A percentile compares a stretch with the other conserved stretches of the same genome.
Evolutionary conservation across 2,797 vertebrate species (phyloP).

Genomic region (Podarcis lilfordi): DNA sequence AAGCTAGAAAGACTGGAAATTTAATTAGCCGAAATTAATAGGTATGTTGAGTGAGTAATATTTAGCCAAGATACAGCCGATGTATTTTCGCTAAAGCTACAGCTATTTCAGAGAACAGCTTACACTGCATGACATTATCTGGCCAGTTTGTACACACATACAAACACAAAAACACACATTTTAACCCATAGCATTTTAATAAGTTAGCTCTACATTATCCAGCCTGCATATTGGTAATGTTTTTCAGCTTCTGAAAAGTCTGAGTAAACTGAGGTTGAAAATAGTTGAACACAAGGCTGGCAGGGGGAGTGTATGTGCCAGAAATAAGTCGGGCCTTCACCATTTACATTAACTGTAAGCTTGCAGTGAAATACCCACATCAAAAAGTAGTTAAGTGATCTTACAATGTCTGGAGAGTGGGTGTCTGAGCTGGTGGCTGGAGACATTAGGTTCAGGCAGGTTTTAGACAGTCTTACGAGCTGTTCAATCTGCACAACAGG

Average conservation of each 20-base stretch:
- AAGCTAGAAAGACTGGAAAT: slow-evolving; percentile 73
- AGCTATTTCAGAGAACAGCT: slow-evolving; percentile 51
- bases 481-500: background rate
- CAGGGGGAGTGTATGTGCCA: too few relatives aligned
- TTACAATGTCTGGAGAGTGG: background rate
- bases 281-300: background rate
- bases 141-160: background rate
- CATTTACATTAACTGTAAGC: background rate
- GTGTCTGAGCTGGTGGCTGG: background rate
- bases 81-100: slow-evolving; percentile 38
- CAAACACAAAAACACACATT: background rate
- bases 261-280: background rate
- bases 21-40: slow-evolving; percentile 69
- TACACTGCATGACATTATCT: background rate
- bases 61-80: background rate
- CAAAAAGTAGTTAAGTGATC: background rate
- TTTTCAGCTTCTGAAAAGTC: background rate
- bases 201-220: background rate
- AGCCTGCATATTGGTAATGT: background rate
- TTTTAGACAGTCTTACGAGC: background rate
- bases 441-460: background rate
- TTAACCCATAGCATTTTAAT: background rate
- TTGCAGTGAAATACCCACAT: background rate
- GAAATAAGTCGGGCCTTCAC: background rate
- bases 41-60: slow-evolving; percentile 52